Evolutionary conservation across 2,113 vertebrate genomes (phyloP).

Genomic region (Onychostoma macrolepis): DNA sequence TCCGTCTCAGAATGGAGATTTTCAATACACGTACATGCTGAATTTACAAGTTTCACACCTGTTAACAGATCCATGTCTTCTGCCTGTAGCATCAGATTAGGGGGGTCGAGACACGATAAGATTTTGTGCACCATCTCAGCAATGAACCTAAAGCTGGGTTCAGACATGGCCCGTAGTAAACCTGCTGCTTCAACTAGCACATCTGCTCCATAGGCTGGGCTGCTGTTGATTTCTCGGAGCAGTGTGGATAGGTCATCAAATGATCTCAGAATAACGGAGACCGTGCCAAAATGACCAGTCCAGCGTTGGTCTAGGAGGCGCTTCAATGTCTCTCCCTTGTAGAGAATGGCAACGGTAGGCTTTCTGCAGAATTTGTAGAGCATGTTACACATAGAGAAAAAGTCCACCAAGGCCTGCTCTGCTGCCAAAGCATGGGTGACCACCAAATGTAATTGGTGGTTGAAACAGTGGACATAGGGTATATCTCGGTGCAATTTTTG

Average conservation of each 20-base stretch:
- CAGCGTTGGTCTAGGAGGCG: not conserved
- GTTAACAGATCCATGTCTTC: conserved; percentile 1
- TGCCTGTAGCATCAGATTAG: conserved; percentile 21
- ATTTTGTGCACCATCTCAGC: conserved; percentile 22
- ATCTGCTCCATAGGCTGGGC: not conserved
- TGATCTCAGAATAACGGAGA: not conserved
- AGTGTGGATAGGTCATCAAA: conserved; percentile 21
- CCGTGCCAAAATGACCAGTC: conserved; percentile 9
- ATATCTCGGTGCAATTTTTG: too few species aligned
- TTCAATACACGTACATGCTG: not conserved
- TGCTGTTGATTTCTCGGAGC: not conserved
- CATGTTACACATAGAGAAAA: conserved; percentile 4
- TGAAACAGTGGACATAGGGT: too few species aligned
- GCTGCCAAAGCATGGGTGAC: conserved; percentile 12
- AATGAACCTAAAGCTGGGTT: not conserved
- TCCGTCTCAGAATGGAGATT: too few species aligned
- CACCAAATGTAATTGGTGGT: too few species aligned
- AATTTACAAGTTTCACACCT: not conserved
- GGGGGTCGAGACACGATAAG: conserved; percentile 2
- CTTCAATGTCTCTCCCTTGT: conserved; percentile 32
- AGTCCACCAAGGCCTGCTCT: not conserved
- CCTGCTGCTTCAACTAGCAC: conserved; percentile 8
- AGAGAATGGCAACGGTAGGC: conserved; percentile 27
- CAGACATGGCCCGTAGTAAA: conserved; percentile 1
- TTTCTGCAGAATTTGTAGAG: conserved; percentile 45